phyloP scores from a whole-genome alignment of 2,797 vertebrate species.

The Platalea minor region DNA sequence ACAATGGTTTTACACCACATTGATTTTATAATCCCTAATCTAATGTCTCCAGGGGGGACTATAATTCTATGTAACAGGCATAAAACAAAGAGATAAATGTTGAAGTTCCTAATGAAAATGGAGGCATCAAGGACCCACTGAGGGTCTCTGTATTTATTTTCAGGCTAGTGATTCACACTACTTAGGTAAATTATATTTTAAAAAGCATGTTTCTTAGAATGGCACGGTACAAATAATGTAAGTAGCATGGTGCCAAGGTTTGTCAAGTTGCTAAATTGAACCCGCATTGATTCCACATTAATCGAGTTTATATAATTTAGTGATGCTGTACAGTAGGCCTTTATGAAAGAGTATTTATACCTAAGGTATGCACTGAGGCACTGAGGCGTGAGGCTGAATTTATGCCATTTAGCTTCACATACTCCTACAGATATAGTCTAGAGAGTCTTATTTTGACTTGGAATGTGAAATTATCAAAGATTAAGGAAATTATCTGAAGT shows the following conservation, averaged over 20 bases:
- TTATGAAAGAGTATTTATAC: slow-evolving; percentile 3
- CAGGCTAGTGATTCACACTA: not conserved
- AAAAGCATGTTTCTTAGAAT: not conserved
- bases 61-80: slow-evolving; percentile 46
- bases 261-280: not conserved
- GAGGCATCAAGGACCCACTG: slow-evolving; percentile 8
- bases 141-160: slow-evolving; percentile 41
- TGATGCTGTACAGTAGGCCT: not conserved
- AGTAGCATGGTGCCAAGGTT: not conserved
- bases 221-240: accelerated
- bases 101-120: slow-evolving; percentile 56
- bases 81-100: slow-evolving; percentile 69
- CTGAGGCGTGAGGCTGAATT: not conserved
- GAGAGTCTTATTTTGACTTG: not conserved
- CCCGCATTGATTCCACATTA: not conserved
- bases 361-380: not conserved
- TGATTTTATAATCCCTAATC: slow-evolving; percentile 69
- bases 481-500: not conserved
- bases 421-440: not conserved
- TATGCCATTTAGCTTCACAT: not conserved
- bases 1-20: slow-evolving; percentile 60
- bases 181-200: slow-evolving; percentile 5
- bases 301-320: not conserved
- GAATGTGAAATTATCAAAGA: not conserved
- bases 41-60: slow-evolving; percentile 48